A percentile compares a stretch with the other conserved stretches of the same genome.
Evolutionary conservation across 2,888 invertebrate species (phyloP).

Genomic region (Microctonus brassicae): DNA sequence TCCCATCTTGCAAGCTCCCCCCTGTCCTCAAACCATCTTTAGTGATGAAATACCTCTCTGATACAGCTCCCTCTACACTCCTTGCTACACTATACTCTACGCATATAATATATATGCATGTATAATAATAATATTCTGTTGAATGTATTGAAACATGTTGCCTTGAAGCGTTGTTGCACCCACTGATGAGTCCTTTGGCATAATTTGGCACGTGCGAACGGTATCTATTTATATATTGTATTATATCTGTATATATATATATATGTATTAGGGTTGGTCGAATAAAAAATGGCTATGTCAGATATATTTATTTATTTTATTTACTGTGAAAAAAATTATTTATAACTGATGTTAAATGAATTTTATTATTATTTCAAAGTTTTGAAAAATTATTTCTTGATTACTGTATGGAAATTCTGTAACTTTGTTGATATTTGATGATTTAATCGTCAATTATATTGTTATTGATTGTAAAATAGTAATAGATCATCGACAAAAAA

Average conservation of each 20-base stretch:
- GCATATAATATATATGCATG: neutral
- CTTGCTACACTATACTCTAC: neutral
- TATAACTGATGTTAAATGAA: too few species aligned
- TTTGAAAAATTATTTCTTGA: too few species aligned
- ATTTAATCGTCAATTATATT: too few species aligned
- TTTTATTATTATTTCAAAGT: too few species aligned
- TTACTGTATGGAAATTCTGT: too few species aligned
- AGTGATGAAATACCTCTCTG: neutral
- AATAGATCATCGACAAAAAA: too few species aligned
- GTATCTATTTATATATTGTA: neutral
- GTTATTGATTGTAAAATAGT: too few species aligned
- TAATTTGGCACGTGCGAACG: slow-evolving; percentile 9
- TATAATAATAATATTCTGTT: neutral
- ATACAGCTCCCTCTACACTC: neutral
- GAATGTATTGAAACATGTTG: slow-evolving; percentile 1
- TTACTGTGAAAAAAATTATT: too few species aligned
- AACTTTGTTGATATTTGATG: too few species aligned
- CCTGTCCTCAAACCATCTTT: slow-evolving; percentile 28
- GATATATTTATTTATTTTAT: too few species aligned
- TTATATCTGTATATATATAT: too few species aligned
- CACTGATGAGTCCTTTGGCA: slow-evolving; percentile 1
- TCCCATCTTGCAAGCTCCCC: slow-evolving; percentile 38
- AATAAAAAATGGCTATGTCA: neutral
- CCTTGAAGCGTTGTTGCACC: neutral
- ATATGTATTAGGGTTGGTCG: neutral